Evolutionary conservation across 2,888 invertebrate species (phyloP).

Genomic region (Physocephala rufipes): DNA sequence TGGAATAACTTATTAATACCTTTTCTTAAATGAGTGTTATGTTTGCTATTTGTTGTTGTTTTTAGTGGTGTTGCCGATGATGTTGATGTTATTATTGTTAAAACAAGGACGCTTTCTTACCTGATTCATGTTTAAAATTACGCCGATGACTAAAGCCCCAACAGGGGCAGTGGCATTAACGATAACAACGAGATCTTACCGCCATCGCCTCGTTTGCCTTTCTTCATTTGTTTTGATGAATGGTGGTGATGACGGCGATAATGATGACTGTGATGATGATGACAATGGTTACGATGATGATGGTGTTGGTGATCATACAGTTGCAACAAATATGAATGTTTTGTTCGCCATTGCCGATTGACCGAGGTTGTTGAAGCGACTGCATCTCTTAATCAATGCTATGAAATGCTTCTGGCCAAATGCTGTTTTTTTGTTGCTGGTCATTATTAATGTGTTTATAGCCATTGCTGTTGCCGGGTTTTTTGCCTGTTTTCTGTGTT

Average conservation of each 20-base stretch:
- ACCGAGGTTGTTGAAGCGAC: background rate
- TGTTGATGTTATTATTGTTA: background rate
- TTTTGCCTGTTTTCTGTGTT: background rate
- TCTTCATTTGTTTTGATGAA: too few species aligned
- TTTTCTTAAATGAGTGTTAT: conserved; percentile 31
- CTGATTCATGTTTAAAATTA: background rate
- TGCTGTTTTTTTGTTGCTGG: conserved; percentile 15
- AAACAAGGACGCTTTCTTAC: background rate
- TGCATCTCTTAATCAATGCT: conserved; percentile 33
- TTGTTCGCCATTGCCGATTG: background rate
- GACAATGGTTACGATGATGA: too few species aligned
- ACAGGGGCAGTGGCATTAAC: background rate
- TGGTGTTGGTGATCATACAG: too few species aligned
- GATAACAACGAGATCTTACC: too few species aligned
- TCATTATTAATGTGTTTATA: background rate
- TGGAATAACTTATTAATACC: conserved; percentile 20
- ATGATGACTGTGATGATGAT: too few species aligned
- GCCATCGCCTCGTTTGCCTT: too few species aligned
- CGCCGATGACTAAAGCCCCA: conserved; percentile 6
- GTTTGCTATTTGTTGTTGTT: conserved; percentile 24
- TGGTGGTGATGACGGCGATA: too few species aligned
- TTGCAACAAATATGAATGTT: background rate
- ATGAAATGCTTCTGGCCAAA: conserved; percentile 25
- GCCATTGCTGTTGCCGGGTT: background rate
- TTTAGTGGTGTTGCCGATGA: background rate